Percentiles rank a stretch among this genome's conserved stretches.
These are phyloP conservation scores for Resseliella maxima DNA, from an alignment of 2,888 invertebrate species.

Conservation along the genomic window DNA sequence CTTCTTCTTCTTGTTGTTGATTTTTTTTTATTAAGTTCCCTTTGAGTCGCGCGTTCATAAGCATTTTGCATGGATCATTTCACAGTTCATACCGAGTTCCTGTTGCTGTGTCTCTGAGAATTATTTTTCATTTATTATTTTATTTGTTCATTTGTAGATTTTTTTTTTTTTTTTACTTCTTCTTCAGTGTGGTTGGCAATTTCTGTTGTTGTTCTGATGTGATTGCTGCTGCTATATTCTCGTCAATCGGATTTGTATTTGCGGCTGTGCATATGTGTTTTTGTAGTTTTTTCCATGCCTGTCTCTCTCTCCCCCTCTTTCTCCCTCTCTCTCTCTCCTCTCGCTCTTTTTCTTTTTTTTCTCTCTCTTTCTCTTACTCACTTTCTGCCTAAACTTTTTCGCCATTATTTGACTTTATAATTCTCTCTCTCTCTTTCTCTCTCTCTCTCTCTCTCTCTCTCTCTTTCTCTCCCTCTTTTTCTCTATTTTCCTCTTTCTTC, in stretches of 20 bases:
- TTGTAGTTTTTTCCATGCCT: too few species aligned
- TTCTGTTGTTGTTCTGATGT: background rate
- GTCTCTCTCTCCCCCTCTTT: too few species aligned
- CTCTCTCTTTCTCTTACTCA: too few species aligned
- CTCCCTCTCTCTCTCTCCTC: too few species aligned
- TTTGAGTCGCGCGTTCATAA: background rate
- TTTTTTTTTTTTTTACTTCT: background rate
- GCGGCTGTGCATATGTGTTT: background rate
- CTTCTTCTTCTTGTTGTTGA: background rate
- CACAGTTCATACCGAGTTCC: slow-evolving; percentile 44
- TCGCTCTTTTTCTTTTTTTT: too few species aligned
- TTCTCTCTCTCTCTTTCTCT: too few species aligned
- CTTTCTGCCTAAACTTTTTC: too few species aligned
- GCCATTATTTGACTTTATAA: too few species aligned
- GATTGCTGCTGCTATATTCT: slow-evolving; percentile 23
- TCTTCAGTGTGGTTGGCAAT: background rate
- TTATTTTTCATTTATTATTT: slow-evolving; percentile 16
- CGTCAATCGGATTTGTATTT: background rate
- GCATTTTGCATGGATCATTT: slow-evolving; percentile 54
- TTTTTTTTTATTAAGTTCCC: background rate
- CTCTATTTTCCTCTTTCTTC: too few species aligned
- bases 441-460: too few species aligned
- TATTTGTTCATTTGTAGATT: slow-evolving; percentile 21
- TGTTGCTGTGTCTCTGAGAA: slow-evolving; percentile 16
- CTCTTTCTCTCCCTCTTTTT: too few species aligned